Conservation (phyloP, 2,113 vertebrate species). For the Onychorhynchus coronatus region DNA sequence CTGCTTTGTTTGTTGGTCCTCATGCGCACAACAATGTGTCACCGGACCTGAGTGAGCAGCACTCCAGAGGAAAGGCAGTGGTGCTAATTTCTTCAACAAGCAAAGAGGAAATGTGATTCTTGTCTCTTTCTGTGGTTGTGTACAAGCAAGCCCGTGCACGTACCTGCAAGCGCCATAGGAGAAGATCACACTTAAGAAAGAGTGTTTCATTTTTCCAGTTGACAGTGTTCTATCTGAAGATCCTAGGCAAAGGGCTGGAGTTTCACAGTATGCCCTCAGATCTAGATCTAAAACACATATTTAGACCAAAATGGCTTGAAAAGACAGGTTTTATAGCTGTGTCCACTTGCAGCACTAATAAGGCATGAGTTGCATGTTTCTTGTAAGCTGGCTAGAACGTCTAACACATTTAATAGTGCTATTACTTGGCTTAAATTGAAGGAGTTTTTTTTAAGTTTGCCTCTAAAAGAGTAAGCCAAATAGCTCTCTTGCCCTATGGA, state of each 20-base stretch:
- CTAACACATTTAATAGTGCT: background rate
- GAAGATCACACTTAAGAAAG: background rate
- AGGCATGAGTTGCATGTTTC: background rate
- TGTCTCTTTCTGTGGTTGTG: background rate
- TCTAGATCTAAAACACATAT: background rate
- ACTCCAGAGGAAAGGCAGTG: background rate
- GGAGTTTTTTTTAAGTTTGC: background rate
- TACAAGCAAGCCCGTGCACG: background rate
- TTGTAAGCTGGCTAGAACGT: background rate
- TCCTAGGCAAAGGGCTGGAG: background rate
- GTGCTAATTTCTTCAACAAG: background rate
- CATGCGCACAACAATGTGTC: fast-evolving
- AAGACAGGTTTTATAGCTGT: background rate
- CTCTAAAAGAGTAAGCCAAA: background rate
- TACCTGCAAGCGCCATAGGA: background rate
- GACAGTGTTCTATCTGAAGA: background rate
- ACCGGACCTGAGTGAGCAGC: background rate
- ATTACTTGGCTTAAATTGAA: background rate
- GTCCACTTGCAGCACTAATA: background rate
- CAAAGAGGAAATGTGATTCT: background rate
- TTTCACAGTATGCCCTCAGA: background rate
- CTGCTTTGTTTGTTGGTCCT: background rate
- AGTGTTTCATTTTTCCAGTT: background rate
- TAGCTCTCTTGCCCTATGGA: background rate
- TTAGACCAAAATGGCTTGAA: background rate